Evolutionary conservation across 2,113 vertebrate species (phyloP), one percentile per base, ranked within the genome.

Genomic region (Cryptotis parvus): DNA sequence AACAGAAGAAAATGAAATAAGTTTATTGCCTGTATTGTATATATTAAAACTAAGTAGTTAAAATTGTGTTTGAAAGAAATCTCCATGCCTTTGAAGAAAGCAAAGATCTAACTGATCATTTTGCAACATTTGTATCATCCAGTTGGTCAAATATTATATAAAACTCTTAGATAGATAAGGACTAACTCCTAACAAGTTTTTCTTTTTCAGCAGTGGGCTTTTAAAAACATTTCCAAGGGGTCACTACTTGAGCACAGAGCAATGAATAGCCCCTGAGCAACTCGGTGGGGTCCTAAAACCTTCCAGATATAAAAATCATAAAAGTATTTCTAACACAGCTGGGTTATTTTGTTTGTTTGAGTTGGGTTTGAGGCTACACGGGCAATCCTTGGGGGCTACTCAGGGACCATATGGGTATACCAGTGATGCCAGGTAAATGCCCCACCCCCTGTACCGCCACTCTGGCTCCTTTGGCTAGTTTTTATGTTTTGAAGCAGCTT

Each of bases 401-500:
- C 45, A 49, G 45, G 45, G 45, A 12, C 45, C 45, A 49, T 12
- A 61, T 61, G 58, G 18, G 2, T n/a, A n/a, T n/a, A n/a, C n/a
- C n/a, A n/a, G n/a, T n/a, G n/a, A 20, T 61, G 58, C 58, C 58
- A 61, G 58, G 58, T 15, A 61, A 24, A 24, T 15, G 24, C 20
- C 58, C 26, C 15, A 61, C 26, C 58, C 4, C 20, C 20, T 61
- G 58, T 26, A 26, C 55, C 15, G 24, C 24, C 8, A 6, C 58
- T 49, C 58, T 26, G 58, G 26, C 58, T 20, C 18, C 58, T 16
- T 61, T 61, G 6, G 6, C 9, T 8, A 58, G 8, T 79, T 92
- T 91, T 52, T 63, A 31, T 83, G 22, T 75, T 87, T 35, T 87
- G 77, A 91, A 83, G 63, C 61, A 86, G 3, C 24, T 86, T 87